Percentiles rank a stretch among this genome's conserved stretches.
These are phyloP conservation scores for Sarcophaga rosellei DNA, from an alignment of 2,888 invertebrate species.

Conservation along the genomic window DNA sequence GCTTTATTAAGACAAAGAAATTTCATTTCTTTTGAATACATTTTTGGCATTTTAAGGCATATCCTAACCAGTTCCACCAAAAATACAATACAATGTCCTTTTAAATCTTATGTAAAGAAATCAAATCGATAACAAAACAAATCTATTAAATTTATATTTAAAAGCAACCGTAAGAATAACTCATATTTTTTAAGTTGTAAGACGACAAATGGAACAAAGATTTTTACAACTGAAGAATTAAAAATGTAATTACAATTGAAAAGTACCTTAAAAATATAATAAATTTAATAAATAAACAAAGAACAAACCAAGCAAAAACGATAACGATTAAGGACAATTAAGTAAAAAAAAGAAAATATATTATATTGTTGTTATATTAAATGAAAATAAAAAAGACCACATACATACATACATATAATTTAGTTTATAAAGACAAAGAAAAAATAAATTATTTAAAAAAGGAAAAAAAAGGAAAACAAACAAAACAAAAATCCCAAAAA, in stretches of 20 bases:
- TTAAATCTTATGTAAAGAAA: background rate
- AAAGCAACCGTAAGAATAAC: background rate
- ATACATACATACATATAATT: slow-evolving; percentile 32
- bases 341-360: background rate
- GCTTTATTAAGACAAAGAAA: slow-evolving; percentile 19
- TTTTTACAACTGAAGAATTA: slow-evolving; percentile 36
- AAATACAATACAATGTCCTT: background rate
- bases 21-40: slow-evolving; percentile 25
- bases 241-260: background rate
- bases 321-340: slow-evolving; percentile 17
- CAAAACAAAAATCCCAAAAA: slow-evolving; percentile 28
- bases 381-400: slow-evolving; percentile 44
- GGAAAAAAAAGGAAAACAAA: slow-evolving; percentile 26
- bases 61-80: slow-evolving; percentile 22
- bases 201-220: background rate
- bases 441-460: slow-evolving; percentile 33
- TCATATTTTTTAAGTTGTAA: slow-evolving; percentile 32
- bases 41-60: slow-evolving; percentile 35
- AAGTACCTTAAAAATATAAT: background rate
- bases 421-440: slow-evolving; percentile 40
- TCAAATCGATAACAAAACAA: background rate
- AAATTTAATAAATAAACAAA: slow-evolving; percentile 42
- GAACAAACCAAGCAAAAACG: background rate
- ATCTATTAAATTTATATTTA: slow-evolving; percentile 25
- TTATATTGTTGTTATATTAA: slow-evolving; percentile 36